Conservation (phyloP, 1,140 invertebrate genomes). For the Drosophila simulans region DNA sequence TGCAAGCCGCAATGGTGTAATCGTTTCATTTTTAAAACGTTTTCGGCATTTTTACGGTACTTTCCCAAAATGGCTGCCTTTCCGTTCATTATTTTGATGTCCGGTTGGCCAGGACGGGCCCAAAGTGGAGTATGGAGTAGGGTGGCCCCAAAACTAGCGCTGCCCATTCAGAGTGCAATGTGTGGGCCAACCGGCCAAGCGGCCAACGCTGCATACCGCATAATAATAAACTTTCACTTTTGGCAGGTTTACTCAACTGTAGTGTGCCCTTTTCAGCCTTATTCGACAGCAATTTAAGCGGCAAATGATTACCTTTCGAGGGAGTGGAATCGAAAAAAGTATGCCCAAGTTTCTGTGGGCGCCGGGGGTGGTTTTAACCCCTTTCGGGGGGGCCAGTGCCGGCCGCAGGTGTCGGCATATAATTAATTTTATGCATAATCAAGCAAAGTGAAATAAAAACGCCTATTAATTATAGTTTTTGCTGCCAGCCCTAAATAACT, state of each 20-base stretch:
- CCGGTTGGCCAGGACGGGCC: constrained; percentile 34
- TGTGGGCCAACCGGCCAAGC: constrained; percentile 1
- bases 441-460: constrained; percentile 70
- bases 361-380: constrained; percentile 37
- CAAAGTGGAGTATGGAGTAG: neutral
- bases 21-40: constrained; percentile 82
- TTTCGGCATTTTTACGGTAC: constrained; percentile 69
- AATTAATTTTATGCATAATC: constrained; percentile 74
- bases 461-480: constrained; percentile 81
- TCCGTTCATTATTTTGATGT: constrained; percentile 82
- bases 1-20: constrained; percentile 81
- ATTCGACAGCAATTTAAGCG: constrained; percentile 52
- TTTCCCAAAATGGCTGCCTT: constrained; percentile 52
- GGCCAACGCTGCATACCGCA: constrained; percentile 52
- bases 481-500: constrained; percentile 57
- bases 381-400: constrained; percentile 24
- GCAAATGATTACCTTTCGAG: constrained; percentile 35
- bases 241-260: constrained; percentile 15
- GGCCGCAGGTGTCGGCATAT: constrained; percentile 60
- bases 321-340: neutral
- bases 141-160: constrained; percentile 3
- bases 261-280: constrained; percentile 14
- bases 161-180: constrained; percentile 45
- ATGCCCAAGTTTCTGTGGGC: neutral
- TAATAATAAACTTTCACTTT: constrained; percentile 78